These are phyloP conservation scores for Acrobasis repandana DNA, from an alignment of 2,888 invertebrate species.

Conservation along the genomic window DNA sequence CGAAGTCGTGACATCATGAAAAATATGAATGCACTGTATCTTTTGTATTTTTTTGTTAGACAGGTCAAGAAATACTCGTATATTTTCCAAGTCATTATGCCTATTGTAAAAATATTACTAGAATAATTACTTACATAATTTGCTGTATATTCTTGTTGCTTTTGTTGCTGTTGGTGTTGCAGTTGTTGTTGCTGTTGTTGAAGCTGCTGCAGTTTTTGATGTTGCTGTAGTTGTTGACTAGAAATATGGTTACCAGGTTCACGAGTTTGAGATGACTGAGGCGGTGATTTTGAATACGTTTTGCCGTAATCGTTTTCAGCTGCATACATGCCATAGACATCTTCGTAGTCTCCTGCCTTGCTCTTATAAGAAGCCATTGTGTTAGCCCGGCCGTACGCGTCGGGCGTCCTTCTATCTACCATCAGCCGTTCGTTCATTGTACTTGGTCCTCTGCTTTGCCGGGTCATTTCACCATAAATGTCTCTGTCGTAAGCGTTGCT, in stretches of 20 bases:
- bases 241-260: conserved; percentile 54
- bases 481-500: conserved; percentile 57
- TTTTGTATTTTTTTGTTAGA: too few relatives aligned
- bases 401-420: conserved; percentile 90
- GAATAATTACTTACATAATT: conserved; percentile 55
- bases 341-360: conserved; percentile 88
- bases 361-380: conserved; percentile 71
- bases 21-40: too few relatives aligned
- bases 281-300: conserved; percentile 83
- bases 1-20: too few relatives aligned
- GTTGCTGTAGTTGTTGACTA: conserved; percentile 53
- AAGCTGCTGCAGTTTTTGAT: not conserved
- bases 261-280: conserved; percentile 56
- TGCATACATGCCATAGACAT: conserved; percentile 82
- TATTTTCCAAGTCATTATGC: too few relatives aligned
- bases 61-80: too few relatives aligned
- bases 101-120: not conserved
- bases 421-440: conserved; percentile 62
- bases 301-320: conserved; percentile 67
- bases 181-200: conserved; percentile 41
- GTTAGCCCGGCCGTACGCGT: conserved; percentile 89
- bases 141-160: conserved; percentile 46
- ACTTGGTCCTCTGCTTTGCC: conserved; percentile 51
- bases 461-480: conserved; percentile 64
- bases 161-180: conserved; percentile 33